Evolutionary conservation across 53 echinoderm and acorn worm genomes (phyloP).

Genomic region (Antedon mediterranea): DNA sequence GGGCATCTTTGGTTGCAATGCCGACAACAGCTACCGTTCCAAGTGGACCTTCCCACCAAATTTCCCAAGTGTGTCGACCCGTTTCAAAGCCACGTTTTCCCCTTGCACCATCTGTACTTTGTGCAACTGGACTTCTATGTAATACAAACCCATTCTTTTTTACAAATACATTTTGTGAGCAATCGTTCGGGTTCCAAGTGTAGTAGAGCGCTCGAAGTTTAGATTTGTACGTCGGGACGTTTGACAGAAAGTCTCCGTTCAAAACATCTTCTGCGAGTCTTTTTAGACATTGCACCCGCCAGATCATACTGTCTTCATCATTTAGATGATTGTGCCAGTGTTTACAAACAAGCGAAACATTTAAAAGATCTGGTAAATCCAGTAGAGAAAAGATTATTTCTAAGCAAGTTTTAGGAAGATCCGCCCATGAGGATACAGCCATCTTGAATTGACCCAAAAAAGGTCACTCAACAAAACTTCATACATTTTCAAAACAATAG

Average conservation of each 20-base stretch:
- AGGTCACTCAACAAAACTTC: neutral
- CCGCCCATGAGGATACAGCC: neutral
- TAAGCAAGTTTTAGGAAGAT: conserved; percentile 62
- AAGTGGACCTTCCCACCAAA: conserved; percentile 98
- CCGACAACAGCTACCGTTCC: conserved; percentile 97
- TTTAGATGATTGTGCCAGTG: conserved; percentile 87
- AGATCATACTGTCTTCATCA: conserved; percentile 82
- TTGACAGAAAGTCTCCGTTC: conserved; percentile 66
- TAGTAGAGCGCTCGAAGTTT: conserved; percentile 83
- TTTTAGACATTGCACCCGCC: conserved; percentile 83
- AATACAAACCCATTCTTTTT: conserved; percentile 88
- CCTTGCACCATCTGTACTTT: conserved; percentile 91
- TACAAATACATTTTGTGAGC: conserved; percentile 82
- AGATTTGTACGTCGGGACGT: conserved; percentile 85
- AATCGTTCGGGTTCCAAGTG: conserved; percentile 87
- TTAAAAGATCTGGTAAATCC: conserved; percentile 77
- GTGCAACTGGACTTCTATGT: conserved; percentile 96
- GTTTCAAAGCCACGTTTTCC: conserved; percentile 74
- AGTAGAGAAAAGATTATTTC: conserved; percentile 86
- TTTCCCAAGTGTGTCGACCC: conserved; percentile 90
- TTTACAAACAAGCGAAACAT: conserved; percentile 75
- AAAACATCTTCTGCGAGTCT: conserved; percentile 68
- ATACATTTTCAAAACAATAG: neutral
- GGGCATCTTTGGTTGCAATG: conserved; percentile 78
- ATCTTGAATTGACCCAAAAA: neutral